phyloP scores from a whole-genome alignment of 1,140 invertebrate genomes.

The Tetranychus urticae region DNA sequence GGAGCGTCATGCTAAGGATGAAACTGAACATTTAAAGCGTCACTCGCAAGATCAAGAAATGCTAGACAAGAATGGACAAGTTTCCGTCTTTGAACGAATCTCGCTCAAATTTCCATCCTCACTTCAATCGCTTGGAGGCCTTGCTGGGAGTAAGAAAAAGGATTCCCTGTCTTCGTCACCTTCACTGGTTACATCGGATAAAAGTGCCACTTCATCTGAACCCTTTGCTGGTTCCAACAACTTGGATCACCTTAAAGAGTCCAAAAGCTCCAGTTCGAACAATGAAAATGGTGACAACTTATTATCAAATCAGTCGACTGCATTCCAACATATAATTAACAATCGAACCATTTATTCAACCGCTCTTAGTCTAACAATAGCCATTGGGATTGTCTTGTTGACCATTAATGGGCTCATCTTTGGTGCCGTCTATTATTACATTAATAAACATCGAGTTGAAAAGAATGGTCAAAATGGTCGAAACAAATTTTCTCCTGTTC shows the following conservation, averaged over 20 bases:
- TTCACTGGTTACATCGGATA: background rate
- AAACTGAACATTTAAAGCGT: background rate
- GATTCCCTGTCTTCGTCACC: background rate
- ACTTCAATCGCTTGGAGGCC: background rate
- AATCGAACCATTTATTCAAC: constrained; percentile 37
- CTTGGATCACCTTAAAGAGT: background rate
- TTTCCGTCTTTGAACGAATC: background rate
- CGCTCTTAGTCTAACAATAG: constrained; percentile 64
- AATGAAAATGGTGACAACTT: background rate
- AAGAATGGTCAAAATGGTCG: background rate
- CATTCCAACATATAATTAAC: background rate
- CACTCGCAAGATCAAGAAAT: background rate
- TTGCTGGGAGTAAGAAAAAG: background rate
- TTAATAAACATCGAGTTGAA: background rate
- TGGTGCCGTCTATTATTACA: constrained; percentile 26
- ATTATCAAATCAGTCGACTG: background rate
- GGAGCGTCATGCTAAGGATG: background rate
- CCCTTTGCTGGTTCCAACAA: background rate
- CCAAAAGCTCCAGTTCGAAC: background rate
- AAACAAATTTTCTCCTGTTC: background rate
- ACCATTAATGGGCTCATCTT: constrained; percentile 77
- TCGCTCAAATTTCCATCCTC: background rate
- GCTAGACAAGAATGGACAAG: background rate
- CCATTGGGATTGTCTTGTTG: constrained; percentile 62
- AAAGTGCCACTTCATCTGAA: background rate